Evolutionary conservation across 2,797 vertebrate species (phyloP).

Genomic region (Pantherophis alleghaniensis): DNA sequence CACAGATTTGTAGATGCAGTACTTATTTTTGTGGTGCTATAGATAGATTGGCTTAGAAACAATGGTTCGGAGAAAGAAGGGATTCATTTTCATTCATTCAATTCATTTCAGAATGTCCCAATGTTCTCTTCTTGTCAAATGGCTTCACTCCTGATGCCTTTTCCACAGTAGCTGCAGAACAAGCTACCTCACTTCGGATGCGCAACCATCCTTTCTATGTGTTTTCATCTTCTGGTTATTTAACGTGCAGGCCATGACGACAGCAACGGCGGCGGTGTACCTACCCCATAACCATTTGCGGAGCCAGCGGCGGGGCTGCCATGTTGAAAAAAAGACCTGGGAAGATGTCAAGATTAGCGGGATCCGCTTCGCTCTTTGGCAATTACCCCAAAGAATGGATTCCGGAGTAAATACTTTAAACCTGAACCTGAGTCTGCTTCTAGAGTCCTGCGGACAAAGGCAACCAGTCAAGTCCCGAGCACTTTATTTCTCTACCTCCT

Average conservation of each 20-base stretch:
- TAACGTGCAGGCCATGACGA: background rate
- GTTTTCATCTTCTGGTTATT: background rate
- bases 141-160: background rate
- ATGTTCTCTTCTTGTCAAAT: background rate
- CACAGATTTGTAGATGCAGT: background rate
- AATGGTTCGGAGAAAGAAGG: background rate
- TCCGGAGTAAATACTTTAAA: background rate
- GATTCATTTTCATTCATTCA: too few relatives aligned
- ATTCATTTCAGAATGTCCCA: background rate
- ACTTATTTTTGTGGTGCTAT: background rate
- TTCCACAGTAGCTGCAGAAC: background rate
- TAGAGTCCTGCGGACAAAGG: background rate
- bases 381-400: background rate
- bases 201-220: background rate
- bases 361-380: background rate
- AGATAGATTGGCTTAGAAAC: background rate
- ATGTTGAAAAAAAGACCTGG: background rate
- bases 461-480: background rate
- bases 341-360: background rate
- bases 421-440: background rate
- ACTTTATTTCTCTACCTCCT: background rate
- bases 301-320: background rate
- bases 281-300: background rate
- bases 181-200: background rate
- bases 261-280: background rate